A percentile compares a stretch with the other conserved stretches of the same genome.
Evolutionary conservation across 2,113 vertebrate genomes (phyloP).

Genomic region (Mesocricetus auratus): DNA sequence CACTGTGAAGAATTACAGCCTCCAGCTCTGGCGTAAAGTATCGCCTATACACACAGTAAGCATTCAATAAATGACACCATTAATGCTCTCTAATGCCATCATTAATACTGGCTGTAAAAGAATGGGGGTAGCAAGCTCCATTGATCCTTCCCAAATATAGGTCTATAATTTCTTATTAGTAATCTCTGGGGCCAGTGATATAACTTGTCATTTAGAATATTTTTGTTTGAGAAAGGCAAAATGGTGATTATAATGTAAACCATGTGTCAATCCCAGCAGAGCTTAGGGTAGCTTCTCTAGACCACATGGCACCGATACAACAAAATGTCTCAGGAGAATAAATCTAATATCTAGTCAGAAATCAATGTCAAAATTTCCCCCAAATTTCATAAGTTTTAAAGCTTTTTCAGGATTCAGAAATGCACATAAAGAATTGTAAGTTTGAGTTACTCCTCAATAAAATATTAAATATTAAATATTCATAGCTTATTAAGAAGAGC

Average conservation of each 20-base stretch:
- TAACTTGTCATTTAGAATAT: not conserved
- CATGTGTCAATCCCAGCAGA: not conserved
- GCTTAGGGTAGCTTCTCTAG: not conserved
- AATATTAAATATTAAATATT: conserved; percentile 44
- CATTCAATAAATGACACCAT: conserved; percentile 34
- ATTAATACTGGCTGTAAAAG: conserved; percentile 54
- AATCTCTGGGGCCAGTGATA: not conserved
- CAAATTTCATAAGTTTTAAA: not conserved
- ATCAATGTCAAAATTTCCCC: not conserved
- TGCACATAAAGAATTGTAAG: not conserved
- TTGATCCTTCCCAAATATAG: conserved; percentile 44
- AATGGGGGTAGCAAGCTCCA: not conserved
- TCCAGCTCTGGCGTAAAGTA: conserved; percentile 50
- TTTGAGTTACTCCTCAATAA: conserved; percentile 2
- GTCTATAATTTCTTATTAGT: conserved; percentile 39
- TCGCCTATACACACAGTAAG: conserved; percentile 26
- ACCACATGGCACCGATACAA: not conserved
- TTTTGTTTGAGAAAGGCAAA: conserved; percentile 51
- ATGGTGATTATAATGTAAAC: not conserved
- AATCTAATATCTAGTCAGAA: not conserved
- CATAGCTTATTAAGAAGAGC: not conserved
- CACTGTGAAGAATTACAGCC: not conserved
- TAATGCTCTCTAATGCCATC: conserved; percentile 47
- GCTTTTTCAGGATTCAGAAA: not conserved
- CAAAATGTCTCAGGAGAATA: conserved; percentile 22